Evolutionary conservation across 2,113 vertebrate species (phyloP), one percentile per base, ranked within the genome.

Genomic region (Crypturellus undulatus): DNA sequence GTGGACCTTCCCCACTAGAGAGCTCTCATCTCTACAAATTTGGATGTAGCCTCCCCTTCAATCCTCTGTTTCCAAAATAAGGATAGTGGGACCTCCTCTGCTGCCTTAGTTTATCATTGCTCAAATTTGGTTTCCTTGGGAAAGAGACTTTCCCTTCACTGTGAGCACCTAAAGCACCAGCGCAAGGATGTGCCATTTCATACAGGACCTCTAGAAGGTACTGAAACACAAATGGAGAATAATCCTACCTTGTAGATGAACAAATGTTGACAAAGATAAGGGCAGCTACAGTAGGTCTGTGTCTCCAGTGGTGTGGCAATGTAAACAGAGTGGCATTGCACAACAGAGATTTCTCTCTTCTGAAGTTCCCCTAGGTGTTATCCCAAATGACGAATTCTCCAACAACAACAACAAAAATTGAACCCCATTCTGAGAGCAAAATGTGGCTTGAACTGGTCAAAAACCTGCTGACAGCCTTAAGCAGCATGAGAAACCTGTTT

Each of bases 401-500:
- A 93, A 90, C 34, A 91, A 65, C 72, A 91, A 36, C 21, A 47
- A 38, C 73, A 65, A 47, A 70, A 67, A 92, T 95, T 85, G 78
- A 94, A 75, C 72, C 67, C 70, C 65, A 47, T 79, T 93, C 65
- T 73, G 84, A 89, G 67, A 84, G 86, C 70, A 93, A 90, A 96
- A 93, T 42, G 42, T 73, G 73, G 62, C 70, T 79, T 77, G 83
- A 90, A 86, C 83, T 54, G 90, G 92, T 84, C 95, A 96, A 93
- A 96, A 96, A 93, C 70, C 67, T 93, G 94, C 93, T 96, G 95
- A 96, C 94, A 97, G 93, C 86, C 93, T 77, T 89, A 89, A 94
- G 84, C 94, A 82, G 88, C 84, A 93, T 90, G 86, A 96, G 90
- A 96, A 97, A 93, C 89, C 95, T 95, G 93, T 96, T 92, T 95